Percentiles rank a stretch among this genome's conserved stretches.
phyloP scores from a whole-genome alignment of 2,113 vertebrate species.

The Anthoscopus minutus region DNA sequence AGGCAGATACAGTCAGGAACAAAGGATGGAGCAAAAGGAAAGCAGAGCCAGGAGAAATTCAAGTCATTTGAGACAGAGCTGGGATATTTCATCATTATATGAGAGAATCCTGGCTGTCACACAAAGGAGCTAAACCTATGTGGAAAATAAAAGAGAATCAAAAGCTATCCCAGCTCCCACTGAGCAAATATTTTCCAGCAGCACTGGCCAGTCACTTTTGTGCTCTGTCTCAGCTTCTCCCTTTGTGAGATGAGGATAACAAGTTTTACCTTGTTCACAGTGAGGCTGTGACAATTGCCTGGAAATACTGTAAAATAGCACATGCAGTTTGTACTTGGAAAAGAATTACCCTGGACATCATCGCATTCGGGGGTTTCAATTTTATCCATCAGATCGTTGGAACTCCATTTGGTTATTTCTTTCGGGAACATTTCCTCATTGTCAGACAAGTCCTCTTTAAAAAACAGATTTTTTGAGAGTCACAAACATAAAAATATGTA shows the following conservation, averaged over 20 bases:
- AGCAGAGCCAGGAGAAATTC: neutral
- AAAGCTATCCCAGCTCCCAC: neutral
- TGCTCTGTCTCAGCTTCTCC: neutral
- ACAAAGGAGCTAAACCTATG: neutral
- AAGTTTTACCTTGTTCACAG: neutral
- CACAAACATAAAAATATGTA: neutral
- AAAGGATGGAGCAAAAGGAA: conserved; percentile 13
- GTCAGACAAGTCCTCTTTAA: conserved; percentile 87
- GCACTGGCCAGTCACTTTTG: neutral
- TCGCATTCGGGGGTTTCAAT: conserved; percentile 84
- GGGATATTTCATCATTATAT: neutral
- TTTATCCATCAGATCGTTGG: conserved; percentile 94
- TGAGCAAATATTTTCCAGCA: neutral
- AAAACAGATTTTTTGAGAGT: conserved; percentile 19
- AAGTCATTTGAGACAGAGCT: neutral
- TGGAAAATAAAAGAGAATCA: neutral
- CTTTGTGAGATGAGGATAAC: neutral
- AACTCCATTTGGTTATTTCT: conserved; percentile 93
- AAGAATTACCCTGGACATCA: conserved; percentile 73
- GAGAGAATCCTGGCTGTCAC: neutral
- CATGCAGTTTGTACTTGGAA: neutral
- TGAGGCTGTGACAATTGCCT: neutral
- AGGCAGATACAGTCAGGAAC: neutral
- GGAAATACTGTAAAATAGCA: neutral
- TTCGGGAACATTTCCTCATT: conserved; percentile 86